Conservation (phyloP, 1,140 invertebrate genomes). For the Thalassaphorura encarpata region DNA sequence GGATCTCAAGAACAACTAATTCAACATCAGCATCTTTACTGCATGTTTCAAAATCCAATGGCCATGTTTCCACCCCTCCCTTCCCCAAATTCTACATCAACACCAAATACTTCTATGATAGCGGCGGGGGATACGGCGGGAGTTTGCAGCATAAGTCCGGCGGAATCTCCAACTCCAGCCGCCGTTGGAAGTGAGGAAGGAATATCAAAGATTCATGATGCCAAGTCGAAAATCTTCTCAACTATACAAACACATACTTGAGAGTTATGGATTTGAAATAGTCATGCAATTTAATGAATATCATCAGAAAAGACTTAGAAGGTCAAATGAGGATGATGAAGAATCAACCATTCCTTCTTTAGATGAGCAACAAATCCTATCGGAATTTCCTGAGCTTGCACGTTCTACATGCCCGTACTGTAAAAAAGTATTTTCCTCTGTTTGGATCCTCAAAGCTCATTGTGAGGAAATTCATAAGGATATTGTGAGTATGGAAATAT, state of each 20-base stretch:
- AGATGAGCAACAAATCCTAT: conserved; percentile 46
- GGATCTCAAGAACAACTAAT: conserved; percentile 65
- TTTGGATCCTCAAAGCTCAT: conserved; percentile 90
- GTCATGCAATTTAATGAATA: conserved; percentile 95
- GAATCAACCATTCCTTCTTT: conserved; percentile 36
- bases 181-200: too few relatives aligned
- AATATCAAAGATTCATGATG: conserved; percentile 38
- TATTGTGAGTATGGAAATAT: conserved; percentile 73
- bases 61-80: conserved; percentile 46
- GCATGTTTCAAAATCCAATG: too few relatives aligned
- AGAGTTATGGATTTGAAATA: conserved; percentile 88
- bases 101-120: conserved; percentile 19
- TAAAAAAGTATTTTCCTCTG: conserved; percentile 86
- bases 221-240: conserved; percentile 60
- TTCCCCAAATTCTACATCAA: conserved; percentile 33
- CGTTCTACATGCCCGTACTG: conserved; percentile 77
- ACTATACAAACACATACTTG: conserved; percentile 80
- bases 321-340: conserved; percentile 40
- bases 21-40: conserved; percentile 71
- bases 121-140: neutral
- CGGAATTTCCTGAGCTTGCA: conserved; percentile 52
- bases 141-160: neutral
- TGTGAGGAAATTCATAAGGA: conserved; percentile 90
- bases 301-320: conserved; percentile 56
- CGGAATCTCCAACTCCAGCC: too few relatives aligned